These are phyloP conservation scores for Cryptoprocta ferox DNA, from an alignment of 2,797 vertebrate species.

Conservation along the genomic window DNA sequence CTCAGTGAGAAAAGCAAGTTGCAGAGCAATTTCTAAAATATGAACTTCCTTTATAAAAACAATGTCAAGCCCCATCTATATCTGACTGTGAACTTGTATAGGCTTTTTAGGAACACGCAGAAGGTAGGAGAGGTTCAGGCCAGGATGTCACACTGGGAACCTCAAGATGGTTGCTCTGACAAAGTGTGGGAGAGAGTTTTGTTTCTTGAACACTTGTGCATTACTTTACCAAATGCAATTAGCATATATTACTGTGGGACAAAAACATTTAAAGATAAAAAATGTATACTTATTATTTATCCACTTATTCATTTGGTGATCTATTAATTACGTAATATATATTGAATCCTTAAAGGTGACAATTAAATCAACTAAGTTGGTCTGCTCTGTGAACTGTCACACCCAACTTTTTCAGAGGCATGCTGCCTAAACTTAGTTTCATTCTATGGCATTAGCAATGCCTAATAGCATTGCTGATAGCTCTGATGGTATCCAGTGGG, in stretches of 20 bases:
- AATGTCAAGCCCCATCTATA: not conserved
- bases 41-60: constrained; percentile 11
- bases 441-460: not conserved
- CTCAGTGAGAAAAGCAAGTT: constrained; percentile 4
- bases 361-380: not conserved
- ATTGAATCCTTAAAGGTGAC: not conserved
- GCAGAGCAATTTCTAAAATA: constrained; percentile 12
- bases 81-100: not conserved
- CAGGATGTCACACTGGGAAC: not conserved
- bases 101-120: not conserved
- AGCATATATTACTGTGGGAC: not conserved
- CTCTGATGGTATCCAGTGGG: not conserved
- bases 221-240: not conserved
- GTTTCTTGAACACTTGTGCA: not conserved
- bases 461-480: too few relatives aligned
- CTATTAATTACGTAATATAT: not conserved
- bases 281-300: not conserved
- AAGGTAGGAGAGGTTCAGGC: not conserved
- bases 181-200: not conserved
- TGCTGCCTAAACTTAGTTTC: not conserved
- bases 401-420: not conserved
- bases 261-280: constrained; percentile 38
- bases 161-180: not conserved
- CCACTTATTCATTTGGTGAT: not conserved
- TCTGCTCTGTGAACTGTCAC: not conserved